These are phyloP conservation scores for Balaenoptera acutorostrata DNA, from an alignment of 2,113 vertebrate genomes.

Conservation along the genomic window DNA sequence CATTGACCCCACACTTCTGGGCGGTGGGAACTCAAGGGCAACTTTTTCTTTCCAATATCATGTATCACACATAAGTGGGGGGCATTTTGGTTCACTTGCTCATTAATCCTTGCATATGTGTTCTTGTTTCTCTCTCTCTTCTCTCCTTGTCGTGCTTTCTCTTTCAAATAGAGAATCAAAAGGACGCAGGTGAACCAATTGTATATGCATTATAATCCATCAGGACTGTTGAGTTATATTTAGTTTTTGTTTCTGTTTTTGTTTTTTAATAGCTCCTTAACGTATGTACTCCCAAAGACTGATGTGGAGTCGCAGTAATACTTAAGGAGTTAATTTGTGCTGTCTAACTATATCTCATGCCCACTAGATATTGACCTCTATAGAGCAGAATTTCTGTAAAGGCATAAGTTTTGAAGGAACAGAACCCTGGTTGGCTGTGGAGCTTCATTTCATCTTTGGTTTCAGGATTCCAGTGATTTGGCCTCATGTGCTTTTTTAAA, in stretches of 20 bases:
- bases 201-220: constrained; percentile 93
- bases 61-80: constrained; percentile 85
- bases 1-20: constrained; percentile 78
- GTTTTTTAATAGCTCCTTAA: constrained; percentile 84
- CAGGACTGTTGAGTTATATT: constrained; percentile 86
- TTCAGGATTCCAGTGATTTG: constrained; percentile 70
- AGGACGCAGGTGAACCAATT: constrained; percentile 95
- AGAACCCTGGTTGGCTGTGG: constrained; percentile 64
- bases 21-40: constrained; percentile 76
- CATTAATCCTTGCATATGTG: constrained; percentile 93
- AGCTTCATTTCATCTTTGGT: constrained; percentile 69
- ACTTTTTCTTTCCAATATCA: constrained; percentile 82
- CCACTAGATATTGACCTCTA: constrained; percentile 59
- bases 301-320: constrained; percentile 82
- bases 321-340: constrained; percentile 92
- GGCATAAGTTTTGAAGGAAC: constrained; percentile 62
- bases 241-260: constrained; percentile 78
- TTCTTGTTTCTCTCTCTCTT: constrained; percentile 90
- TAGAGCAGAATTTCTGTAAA: constrained; percentile 68
- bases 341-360: constrained; percentile 80
- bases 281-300: constrained; percentile 83
- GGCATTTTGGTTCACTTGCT: constrained; percentile 84
- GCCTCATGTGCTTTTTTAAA: constrained; percentile 55
- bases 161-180: constrained; percentile 95
- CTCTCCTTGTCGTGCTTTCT: constrained; percentile 90